Conservation (phyloP, 1,140 invertebrate genomes). For the Lycorma delicatula region DNA sequence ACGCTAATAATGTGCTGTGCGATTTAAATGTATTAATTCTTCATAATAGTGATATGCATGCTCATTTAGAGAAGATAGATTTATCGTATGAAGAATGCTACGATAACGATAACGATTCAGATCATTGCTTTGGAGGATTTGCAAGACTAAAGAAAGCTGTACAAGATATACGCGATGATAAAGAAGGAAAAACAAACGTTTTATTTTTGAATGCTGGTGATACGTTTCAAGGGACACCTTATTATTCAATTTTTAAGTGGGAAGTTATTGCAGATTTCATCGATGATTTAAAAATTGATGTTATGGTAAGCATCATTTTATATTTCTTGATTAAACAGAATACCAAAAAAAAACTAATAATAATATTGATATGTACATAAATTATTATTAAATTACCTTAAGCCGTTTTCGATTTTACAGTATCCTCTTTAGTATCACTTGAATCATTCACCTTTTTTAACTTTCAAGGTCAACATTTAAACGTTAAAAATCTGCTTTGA, state of each 20-base stretch:
- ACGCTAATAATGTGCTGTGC: too few species aligned
- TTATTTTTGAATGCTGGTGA: conserved; percentile 81
- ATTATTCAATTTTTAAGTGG: conserved; percentile 72
- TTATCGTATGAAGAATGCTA: conserved; percentile 42
- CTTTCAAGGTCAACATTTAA: too few species aligned
- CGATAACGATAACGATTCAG: not conserved
- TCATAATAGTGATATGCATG: conserved; percentile 87
- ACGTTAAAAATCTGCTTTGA: too few species aligned
- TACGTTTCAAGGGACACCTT: conserved; percentile 78
- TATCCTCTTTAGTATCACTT: too few species aligned
- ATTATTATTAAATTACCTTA: not conserved
- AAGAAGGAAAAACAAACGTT: conserved; percentile 47
- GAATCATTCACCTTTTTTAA: too few species aligned
- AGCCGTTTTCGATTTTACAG: too few species aligned
- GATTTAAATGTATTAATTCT: conserved; percentile 45
- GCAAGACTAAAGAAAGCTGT: conserved; percentile 41
- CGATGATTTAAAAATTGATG: conserved; percentile 67
- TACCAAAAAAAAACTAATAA: not conserved
- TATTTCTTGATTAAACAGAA: not conserved
- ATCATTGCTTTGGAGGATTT: conserved; percentile 34
- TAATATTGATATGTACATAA: not conserved
- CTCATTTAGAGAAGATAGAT: conserved; percentile 66
- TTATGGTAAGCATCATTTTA: conserved; percentile 40
- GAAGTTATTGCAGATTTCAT: conserved; percentile 64
- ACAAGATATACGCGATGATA: conserved; percentile 64